Evolutionary conservation across 2,888 invertebrate species (phyloP).

Genomic region (Xylota sylvarum): DNA sequence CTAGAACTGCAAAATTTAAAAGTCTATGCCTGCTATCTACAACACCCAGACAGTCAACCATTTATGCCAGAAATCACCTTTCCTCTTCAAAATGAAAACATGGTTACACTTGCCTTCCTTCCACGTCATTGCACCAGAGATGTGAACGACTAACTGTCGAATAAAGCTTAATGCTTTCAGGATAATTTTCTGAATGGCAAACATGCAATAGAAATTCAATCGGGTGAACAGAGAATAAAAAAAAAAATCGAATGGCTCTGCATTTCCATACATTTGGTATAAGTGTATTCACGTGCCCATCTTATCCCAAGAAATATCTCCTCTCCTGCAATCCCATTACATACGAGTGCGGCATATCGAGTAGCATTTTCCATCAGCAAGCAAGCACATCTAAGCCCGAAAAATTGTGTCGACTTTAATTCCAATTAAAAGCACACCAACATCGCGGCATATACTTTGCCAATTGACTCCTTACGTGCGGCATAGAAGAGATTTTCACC

Average conservation of each 20-base stretch:
- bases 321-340: not conserved
- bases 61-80: not conserved
- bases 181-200: not conserved
- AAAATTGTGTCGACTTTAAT: conserved; percentile 20
- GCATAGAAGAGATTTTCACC: conserved; percentile 18
- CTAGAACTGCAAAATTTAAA: too few species aligned
- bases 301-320: not conserved
- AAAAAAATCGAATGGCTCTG: not conserved
- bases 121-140: not conserved
- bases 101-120: not conserved
- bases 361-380: conserved; percentile 15
- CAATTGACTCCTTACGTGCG: not conserved
- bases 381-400: conserved; percentile 1
- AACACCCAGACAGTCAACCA: not conserved
- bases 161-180: not conserved
- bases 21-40: not conserved
- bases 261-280: not conserved
- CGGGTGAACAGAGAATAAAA: too few species aligned
- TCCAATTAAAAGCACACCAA: conserved; percentile 20
- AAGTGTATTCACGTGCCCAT: conserved; percentile 5
- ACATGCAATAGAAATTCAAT: not conserved
- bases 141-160: not conserved
- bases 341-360: conserved; percentile 10
- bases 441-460: conserved; percentile 10
- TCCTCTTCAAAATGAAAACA: not conserved